Evolutionary conservation across 1,140 invertebrate species (phyloP), one percentile per base, ranked within the genome.

Genomic region (Archivesica marissinica): DNA sequence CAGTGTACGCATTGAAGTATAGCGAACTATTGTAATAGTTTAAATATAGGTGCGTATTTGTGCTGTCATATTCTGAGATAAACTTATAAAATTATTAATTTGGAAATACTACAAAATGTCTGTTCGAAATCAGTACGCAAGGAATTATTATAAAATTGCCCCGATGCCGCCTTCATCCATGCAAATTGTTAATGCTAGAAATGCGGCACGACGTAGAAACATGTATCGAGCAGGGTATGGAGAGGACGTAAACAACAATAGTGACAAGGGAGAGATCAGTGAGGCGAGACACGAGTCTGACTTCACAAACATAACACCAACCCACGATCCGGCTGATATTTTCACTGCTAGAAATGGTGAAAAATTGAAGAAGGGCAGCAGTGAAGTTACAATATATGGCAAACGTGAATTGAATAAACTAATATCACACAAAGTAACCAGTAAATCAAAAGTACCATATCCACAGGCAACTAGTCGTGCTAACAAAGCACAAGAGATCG

Each of bases 71-170:
- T 7, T 9, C 17, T 17, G 41, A 44, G 7, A 44, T 44, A 17
- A 44, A 44, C 7, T 44, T 9, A 44, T 9, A 44, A 17, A 9
- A 44, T 17, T 9, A 9, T 44, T 44, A 7, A 44, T 9, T 44
- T 44, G 7, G 7, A 44, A n/a, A 30, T 7, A 28, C 9, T 35
- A 13, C 15, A 35, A 64, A 13, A 72, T 72, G 68, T 72, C 68
- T 0, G 41, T 72, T 17, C 20, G 68, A 33, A 72, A 72, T 44
- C 68, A 72, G 44, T 72, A 52, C 44, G 44, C 68, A 50, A 72
- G 25, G 41, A 72, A 72, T 47, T 50, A 72, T 72, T 72, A 30
- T 72, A 72, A 72, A 72, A 44, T 72, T 9, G 20, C 68, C 15
- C 68, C 68, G 15, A 7, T 72, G 41, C 68, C 68, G 13, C 9